These are phyloP conservation scores for Netelia virgata DNA, from an alignment of 2,888 invertebrate species.

Conservation along the genomic window DNA sequence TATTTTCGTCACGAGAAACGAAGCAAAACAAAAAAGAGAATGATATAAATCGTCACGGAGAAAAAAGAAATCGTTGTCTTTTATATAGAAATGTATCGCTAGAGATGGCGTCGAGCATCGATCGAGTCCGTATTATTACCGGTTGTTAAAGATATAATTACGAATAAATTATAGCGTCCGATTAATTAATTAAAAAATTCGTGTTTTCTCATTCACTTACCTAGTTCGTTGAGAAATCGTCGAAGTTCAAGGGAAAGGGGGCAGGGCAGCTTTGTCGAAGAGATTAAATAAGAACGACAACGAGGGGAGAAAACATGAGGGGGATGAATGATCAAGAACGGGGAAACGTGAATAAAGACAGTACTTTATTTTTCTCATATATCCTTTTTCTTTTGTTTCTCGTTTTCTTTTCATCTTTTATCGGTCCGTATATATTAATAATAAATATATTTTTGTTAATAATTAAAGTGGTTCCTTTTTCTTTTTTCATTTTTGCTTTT, in stretches of 20 bases:
- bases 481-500: slow-evolving; percentile 24
- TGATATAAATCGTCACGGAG: slow-evolving; percentile 17
- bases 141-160: slow-evolving; percentile 48
- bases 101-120: slow-evolving; percentile 61
- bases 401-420: slow-evolving; percentile 58
- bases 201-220: slow-evolving; percentile 33
- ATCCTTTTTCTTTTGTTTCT: slow-evolving; percentile 62
- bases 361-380: slow-evolving; percentile 79
- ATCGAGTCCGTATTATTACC: slow-evolving; percentile 58
- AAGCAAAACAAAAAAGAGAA: slow-evolving; percentile 36
- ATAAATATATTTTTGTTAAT: slow-evolving; percentile 78
- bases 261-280: neutral
- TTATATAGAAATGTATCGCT: slow-evolving; percentile 70
- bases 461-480: slow-evolving; percentile 71
- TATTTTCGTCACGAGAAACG: slow-evolving; percentile 25
- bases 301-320: neutral
- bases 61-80: slow-evolving; percentile 57
- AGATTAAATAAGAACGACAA: no score
- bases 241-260: neutral
- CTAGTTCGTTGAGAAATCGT: slow-evolving; percentile 2
- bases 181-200: neutral
- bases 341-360: slow-evolving; percentile 78
- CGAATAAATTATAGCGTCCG: slow-evolving; percentile 63
- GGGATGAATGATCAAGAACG: slow-evolving; percentile 56
- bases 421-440: slow-evolving; percentile 77